Percentiles rank a stretch among this genome's conserved stretches.
Conservation (phyloP, 2,113 vertebrate genomes). For the Lepus americanus region DNA sequence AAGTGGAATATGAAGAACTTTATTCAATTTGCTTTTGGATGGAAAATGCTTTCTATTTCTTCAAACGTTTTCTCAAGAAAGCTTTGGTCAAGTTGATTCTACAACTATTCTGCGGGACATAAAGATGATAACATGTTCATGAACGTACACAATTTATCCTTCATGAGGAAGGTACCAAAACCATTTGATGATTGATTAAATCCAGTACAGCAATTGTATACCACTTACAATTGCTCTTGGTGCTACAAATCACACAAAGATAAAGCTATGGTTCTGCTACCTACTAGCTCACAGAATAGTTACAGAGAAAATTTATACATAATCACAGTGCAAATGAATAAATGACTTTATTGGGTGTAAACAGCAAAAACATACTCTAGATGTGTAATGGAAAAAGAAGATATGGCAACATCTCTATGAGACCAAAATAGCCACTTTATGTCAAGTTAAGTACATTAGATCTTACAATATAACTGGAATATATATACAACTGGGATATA, state of each 20-base stretch:
- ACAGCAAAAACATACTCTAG: neutral
- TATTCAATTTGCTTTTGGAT: neutral
- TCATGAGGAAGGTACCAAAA: neutral
- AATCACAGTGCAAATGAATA: neutral
- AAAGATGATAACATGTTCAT: neutral
- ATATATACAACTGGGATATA: too few relatives aligned
- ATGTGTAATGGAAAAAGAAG: neutral
- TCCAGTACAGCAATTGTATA: neutral
- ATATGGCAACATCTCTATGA: neutral
- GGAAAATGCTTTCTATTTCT: neutral
- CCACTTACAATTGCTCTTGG: neutral
- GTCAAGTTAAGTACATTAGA: neutral
- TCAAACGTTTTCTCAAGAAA: conserved; percentile 3
- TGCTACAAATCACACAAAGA: neutral
- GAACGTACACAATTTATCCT: neutral
- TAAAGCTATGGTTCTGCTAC: neutral
- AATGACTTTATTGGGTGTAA: neutral
- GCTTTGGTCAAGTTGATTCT: conserved; percentile 16
- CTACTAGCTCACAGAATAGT: neutral
- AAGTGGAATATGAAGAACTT: neutral
- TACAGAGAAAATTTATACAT: neutral
- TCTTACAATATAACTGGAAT: too few relatives aligned
- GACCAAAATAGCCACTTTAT: neutral
- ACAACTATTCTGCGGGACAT: neutral
- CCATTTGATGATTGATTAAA: neutral